phyloP scores from a whole-genome alignment of 1,140 invertebrate species.

The Pemphigus obesinymphae region DNA sequence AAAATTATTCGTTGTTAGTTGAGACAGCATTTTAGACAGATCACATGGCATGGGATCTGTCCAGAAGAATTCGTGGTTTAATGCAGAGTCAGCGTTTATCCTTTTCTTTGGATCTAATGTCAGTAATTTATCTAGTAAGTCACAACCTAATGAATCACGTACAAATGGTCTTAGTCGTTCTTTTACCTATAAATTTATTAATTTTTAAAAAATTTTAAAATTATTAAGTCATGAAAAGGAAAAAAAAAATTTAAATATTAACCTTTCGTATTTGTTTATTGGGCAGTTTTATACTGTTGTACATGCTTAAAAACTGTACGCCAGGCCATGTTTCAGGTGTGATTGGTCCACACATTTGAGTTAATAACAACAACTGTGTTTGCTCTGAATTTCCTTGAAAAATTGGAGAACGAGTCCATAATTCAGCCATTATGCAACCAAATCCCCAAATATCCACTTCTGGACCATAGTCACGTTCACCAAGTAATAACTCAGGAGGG shows the following conservation, averaged over 20 bases:
- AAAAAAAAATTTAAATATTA: no score
- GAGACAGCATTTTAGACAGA: background rate
- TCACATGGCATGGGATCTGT: slow-evolving; percentile 85
- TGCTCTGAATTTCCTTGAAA: slow-evolving; percentile 89
- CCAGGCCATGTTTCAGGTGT: slow-evolving; percentile 90
- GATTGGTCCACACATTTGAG: slow-evolving; percentile 93
- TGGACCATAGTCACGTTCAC: slow-evolving; percentile 92
- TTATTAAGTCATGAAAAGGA: no score
- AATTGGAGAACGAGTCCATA: slow-evolving; percentile 87
- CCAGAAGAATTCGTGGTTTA: slow-evolving; percentile 99
- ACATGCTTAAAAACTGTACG: slow-evolving; percentile 89
- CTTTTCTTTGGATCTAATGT: slow-evolving; percentile 87
- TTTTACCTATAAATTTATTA: slow-evolving; percentile 60
- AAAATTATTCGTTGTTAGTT: background rate
- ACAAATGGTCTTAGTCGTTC: slow-evolving; percentile 86
- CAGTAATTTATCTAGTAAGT: slow-evolving; percentile 87
- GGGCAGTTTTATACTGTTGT: slow-evolving; percentile 82
- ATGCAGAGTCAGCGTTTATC: slow-evolving; percentile 82
- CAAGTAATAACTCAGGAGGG: slow-evolving; percentile 81
- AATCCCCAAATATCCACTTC: slow-evolving; percentile 97
- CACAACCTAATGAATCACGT: slow-evolving; percentile 85
- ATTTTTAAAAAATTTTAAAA: no score
- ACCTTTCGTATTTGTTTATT: slow-evolving; percentile 86
- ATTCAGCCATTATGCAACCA: slow-evolving; percentile 98
- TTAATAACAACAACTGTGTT: slow-evolving; percentile 90